Percentiles rank a stretch among this genome's conserved stretches.
phyloP scores from a whole-genome alignment of 2,888 invertebrate species.

The Bellardia pandia region DNA sequence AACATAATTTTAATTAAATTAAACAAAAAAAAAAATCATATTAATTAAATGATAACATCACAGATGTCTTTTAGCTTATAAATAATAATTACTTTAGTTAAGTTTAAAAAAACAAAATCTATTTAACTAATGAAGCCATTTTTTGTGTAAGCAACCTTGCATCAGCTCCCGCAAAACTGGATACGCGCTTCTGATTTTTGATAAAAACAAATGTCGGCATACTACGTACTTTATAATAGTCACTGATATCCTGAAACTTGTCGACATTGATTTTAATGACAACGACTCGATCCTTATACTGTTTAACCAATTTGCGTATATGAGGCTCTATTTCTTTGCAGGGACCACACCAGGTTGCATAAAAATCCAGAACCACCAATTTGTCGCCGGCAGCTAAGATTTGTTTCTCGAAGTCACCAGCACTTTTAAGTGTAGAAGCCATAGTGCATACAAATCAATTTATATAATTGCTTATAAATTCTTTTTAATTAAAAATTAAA shows the following conservation, averaged over 20 bases:
- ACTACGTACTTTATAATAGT: slow-evolving; percentile 71
- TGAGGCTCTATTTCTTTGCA: slow-evolving; percentile 73
- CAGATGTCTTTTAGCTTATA: slow-evolving; percentile 16
- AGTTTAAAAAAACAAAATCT: neutral
- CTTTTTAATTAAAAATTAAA: neutral
- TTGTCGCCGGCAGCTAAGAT: slow-evolving; percentile 90
- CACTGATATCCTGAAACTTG: slow-evolving; percentile 68
- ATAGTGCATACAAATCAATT: slow-evolving; percentile 26
- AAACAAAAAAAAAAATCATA: neutral
- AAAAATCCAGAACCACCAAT: slow-evolving; percentile 94
- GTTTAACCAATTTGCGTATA: slow-evolving; percentile 58
- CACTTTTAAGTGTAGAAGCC: slow-evolving; percentile 81
- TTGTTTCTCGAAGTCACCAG: slow-evolving; percentile 87
- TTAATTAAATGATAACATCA: slow-evolving; percentile 34
- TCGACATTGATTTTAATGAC: slow-evolving; percentile 75
- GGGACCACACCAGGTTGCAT: slow-evolving; percentile 84
- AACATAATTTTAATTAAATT: neutral
- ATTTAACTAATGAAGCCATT: slow-evolving; percentile 75
- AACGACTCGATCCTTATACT: slow-evolving; percentile 67
- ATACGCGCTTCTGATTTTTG: slow-evolving; percentile 73
- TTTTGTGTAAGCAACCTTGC: slow-evolving; percentile 74
- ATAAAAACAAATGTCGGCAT: slow-evolving; percentile 79
- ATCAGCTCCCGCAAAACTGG: slow-evolving; percentile 77
- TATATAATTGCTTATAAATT: neutral
- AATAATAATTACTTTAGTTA: neutral